Base-by-base conservation (phyloP, 37 sponge, comb jelly and placozoan genomes). In the Agelas oroides region DNA sequence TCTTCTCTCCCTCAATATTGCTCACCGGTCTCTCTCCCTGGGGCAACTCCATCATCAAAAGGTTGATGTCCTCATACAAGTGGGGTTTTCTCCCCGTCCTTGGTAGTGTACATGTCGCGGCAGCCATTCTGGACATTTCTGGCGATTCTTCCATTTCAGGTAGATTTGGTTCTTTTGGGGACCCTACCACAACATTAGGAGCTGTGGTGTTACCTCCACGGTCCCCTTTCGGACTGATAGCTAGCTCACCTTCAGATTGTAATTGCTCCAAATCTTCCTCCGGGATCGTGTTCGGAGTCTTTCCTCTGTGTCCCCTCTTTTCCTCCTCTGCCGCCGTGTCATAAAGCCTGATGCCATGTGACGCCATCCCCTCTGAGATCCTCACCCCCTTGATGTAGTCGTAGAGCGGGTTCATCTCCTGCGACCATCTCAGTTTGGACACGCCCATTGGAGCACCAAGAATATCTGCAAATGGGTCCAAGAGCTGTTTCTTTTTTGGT, bases 381-480 rank as follows among this genome's bases (percentile, higher is more conserved):
- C 82, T 88, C 59, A 57, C 52, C 27, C 89, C 82, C 70, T 76
- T 81, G 75, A 88, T 70, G 83, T 82, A 76, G 68, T 88, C 89
- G 60, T 88, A 88, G 27, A 88, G 65, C 0, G 89, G 89, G 38
- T 88, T 88, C 54, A 88, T 40, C 53, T 88, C 83, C 46, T 88
- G 89, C 32, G 89, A 88, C 89, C 89, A 88, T 11, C 89, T 52
- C 57, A 88, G 83, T 11, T 71, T 59, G 17, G 65, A 34, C 24
- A 24, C 20, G 41, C 67, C 27, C 14, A 54, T 14, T 0, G 83
- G 70, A 18, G 61, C 36, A 11, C 11, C 31, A 11, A 88, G 46
- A 55, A 88, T 54, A 24, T 88, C 89, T 21, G 61, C 89, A 68
- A 88, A 88, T 0, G 89, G 89, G 28, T 88, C 89, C 0, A 0